A percentile compares a stretch with the other conserved stretches of the same genome.
Conservation (phyloP, 2,113 vertebrate species). For the Erinaceus europaeus region DNA sequence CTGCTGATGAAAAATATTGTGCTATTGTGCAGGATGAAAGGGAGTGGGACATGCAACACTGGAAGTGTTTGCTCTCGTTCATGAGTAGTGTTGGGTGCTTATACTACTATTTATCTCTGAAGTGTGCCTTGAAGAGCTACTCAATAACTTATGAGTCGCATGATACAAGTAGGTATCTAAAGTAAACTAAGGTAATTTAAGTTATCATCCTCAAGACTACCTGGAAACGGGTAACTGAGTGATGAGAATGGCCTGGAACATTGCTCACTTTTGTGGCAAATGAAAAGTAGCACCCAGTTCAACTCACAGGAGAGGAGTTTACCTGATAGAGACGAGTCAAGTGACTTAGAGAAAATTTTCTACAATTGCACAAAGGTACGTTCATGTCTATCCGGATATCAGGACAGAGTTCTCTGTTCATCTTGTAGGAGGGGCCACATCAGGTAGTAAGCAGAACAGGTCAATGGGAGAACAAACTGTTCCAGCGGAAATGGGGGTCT, state of each 20-base stretch:
- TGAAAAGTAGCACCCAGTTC: neutral
- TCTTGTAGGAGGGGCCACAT: neutral
- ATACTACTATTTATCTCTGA: neutral
- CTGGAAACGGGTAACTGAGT: slow-evolving; percentile 28
- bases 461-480: neutral
- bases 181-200: slow-evolving; percentile 22
- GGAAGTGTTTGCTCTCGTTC: neutral
- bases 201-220: slow-evolving; percentile 18
- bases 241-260: neutral
- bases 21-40: neutral
- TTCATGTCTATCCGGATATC: neutral
- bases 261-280: neutral
- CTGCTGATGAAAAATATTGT: neutral
- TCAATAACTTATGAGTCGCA: neutral
- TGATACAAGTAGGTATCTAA: neutral
- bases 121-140: neutral
- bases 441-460: neutral
- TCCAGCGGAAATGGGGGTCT: neutral
- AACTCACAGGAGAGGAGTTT: neutral
- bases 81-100: neutral
- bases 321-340: neutral
- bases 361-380: neutral
- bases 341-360: neutral
- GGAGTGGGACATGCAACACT: neutral
- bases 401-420: neutral